These are phyloP conservation scores for Bradynema listronoti DNA, from an alignment of 1,140 invertebrate species.

Conservation along the genomic window DNA sequence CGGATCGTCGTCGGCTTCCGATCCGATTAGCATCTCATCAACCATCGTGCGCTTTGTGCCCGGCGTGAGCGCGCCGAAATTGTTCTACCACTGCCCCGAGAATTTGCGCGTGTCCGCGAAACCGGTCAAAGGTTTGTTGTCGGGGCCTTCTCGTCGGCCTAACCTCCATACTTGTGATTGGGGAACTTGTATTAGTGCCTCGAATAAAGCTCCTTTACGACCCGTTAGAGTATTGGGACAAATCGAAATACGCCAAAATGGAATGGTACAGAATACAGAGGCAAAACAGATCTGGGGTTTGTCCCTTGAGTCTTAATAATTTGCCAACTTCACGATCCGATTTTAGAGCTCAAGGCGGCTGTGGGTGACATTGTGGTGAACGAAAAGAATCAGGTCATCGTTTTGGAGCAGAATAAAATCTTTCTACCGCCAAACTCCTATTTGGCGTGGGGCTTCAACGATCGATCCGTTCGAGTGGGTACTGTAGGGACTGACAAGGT, in stretches of 20 bases:
- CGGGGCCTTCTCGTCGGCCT: slow-evolving; percentile 17
- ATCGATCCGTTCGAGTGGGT: slow-evolving; percentile 86
- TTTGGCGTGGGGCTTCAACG: slow-evolving; percentile 95
- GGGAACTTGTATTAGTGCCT: no score
- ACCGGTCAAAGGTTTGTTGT: slow-evolving; percentile 70
- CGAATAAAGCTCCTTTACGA: no score
- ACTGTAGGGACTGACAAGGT: slow-evolving; percentile 89
- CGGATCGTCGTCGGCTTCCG: no score
- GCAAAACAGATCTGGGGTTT: no score
- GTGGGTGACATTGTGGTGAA: slow-evolving; percentile 50
- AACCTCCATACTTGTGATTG: no score
- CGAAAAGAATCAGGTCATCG: slow-evolving; percentile 65
- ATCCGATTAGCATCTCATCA: no score
- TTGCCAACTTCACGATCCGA: slow-evolving; percentile 8
- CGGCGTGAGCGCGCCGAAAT: slow-evolving; percentile 62
- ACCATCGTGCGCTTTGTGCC: slow-evolving; percentile 25
- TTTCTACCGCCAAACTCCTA: slow-evolving; percentile 84
- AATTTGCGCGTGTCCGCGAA: slow-evolving; percentile 83
- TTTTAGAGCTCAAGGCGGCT: slow-evolving; percentile 43
- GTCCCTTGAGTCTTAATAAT: no score
- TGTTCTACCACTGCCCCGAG: slow-evolving; percentile 94
- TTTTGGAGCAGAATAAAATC: slow-evolving; percentile 96
- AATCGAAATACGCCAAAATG: no score
- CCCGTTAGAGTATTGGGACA: slow-evolving; percentile 51
- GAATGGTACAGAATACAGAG: no score